Evolutionary conservation across 2,113 vertebrate species (phyloP).

Genomic region (Gambusia holbrooki): DNA sequence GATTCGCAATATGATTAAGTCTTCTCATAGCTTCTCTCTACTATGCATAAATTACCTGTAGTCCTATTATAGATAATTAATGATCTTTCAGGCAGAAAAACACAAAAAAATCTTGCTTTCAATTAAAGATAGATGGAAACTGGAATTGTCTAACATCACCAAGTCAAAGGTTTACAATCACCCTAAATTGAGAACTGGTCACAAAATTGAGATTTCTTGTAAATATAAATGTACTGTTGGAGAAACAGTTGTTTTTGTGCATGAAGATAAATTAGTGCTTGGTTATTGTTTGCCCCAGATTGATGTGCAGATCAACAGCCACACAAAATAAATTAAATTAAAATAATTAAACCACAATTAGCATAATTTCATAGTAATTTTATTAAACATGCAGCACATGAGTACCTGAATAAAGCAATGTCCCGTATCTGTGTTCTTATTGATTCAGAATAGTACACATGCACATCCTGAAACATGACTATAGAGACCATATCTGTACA

Average conservation of each 20-base stretch:
- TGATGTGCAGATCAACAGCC: not conserved
- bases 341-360: not conserved
- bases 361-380: not conserved
- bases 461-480: not conserved
- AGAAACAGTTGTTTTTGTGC: not conserved
- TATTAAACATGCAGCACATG: not conserved
- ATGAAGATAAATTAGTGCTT: not conserved
- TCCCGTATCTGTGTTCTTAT: not conserved
- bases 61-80: not conserved
- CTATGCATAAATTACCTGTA: not conserved
- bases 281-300: not conserved
- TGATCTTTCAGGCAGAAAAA: not conserved
- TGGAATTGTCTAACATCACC: no score
- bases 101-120: not conserved
- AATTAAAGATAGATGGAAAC: no score
- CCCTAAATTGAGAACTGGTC: no score
- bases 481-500: conserved; percentile 14
- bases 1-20: no score
- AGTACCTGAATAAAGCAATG: not conserved
- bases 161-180: no score
- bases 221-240: not conserved
- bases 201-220: no score
- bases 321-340: not conserved
- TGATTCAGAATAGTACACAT: not conserved
- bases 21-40: no score